Conservation (phyloP, 2,797 vertebrate genomes). For the Epinephelus coioides region DNA sequence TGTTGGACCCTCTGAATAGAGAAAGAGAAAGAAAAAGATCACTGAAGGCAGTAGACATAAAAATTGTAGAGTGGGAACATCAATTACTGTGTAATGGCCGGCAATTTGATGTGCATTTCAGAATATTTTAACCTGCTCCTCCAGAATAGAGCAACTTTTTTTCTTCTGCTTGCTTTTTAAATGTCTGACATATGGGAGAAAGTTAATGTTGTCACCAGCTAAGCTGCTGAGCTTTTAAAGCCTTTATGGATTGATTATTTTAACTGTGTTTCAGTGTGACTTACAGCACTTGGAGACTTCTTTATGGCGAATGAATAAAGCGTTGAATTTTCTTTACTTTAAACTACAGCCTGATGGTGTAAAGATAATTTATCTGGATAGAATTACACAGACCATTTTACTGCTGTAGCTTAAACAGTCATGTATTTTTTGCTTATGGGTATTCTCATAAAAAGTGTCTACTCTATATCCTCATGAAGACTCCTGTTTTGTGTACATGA, state of each 20-base stretch:
- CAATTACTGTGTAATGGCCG: constrained; percentile 67
- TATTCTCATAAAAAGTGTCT: constrained; percentile 4
- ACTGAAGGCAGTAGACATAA: constrained; percentile 49
- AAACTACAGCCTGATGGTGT: not conserved
- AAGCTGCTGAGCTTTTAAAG: constrained; percentile 48
- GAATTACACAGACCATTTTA: not conserved
- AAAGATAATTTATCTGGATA: constrained; percentile 1
- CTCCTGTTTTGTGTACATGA: not conserved
- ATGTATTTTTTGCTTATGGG: not conserved
- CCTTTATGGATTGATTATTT: constrained; percentile 35
- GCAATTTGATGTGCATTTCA: constrained; percentile 71
- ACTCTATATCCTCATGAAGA: not conserved
- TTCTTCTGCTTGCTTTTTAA: constrained; percentile 45
- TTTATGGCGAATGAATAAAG: constrained; percentile 30
- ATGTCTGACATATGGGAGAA: constrained; percentile 50
- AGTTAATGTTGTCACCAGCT: constrained; percentile 45
- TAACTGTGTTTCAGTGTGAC: constrained; percentile 32
- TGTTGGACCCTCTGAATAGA: constrained; percentile 33
- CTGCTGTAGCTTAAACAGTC: not conserved
- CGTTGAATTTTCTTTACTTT: constrained; percentile 6
- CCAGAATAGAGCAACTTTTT: constrained; percentile 21
- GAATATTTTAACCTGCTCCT: constrained; percentile 72
- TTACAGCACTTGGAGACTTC: constrained; percentile 1
- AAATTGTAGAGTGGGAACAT: constrained; percentile 56
- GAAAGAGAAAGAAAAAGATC: constrained; percentile 29